Percentiles rank a stretch among this genome's conserved stretches.
These are phyloP conservation scores for Protomyctophum bolini DNA, from an alignment of 2,113 vertebrate genomes.

Conservation along the genomic window DNA sequence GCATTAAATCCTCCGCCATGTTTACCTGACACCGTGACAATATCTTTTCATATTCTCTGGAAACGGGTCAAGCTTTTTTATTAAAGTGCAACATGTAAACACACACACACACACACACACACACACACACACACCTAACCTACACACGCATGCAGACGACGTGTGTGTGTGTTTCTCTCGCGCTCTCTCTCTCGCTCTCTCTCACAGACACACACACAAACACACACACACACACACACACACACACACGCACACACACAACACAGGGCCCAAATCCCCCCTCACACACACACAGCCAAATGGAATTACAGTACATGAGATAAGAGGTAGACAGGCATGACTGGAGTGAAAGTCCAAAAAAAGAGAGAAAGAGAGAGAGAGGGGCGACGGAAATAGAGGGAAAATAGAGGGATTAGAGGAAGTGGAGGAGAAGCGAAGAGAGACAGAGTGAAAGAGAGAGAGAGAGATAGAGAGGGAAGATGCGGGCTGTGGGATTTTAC, in stretches of 20 bases:
- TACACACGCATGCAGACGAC: too few relatives aligned
- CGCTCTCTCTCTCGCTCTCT: too few relatives aligned
- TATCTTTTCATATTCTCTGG: constrained; percentile 25
- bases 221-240: constrained; percentile 2
- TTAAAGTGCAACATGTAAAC: constrained; percentile 5
- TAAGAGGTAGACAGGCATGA: constrained; percentile 14
- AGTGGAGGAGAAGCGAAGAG: not conserved
- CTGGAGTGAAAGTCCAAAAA: not conserved
- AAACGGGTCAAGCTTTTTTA: constrained; percentile 22
- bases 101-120: constrained; percentile 12
- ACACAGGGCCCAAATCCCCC: too few relatives aligned
- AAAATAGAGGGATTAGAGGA: too few relatives aligned
- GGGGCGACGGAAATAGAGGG: not conserved
- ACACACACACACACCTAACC: constrained; percentile 10
- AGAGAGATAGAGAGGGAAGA: constrained; percentile 8
- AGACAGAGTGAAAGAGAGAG: not conserved
- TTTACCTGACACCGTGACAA: constrained; percentile 21
- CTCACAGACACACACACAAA: not conserved
- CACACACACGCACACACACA: constrained; percentile 5
- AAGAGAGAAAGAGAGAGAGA: constrained; percentile 11
- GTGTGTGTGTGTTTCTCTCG: too few relatives aligned
- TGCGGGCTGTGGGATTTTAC: constrained; percentile 34
- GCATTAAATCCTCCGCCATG: not conserved
- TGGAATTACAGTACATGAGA: constrained; percentile 24
- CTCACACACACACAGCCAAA: constrained; percentile 14